phyloP scores from a whole-genome alignment of 2,888 invertebrate genomes.

The Ischnus inquisitorius region DNA sequence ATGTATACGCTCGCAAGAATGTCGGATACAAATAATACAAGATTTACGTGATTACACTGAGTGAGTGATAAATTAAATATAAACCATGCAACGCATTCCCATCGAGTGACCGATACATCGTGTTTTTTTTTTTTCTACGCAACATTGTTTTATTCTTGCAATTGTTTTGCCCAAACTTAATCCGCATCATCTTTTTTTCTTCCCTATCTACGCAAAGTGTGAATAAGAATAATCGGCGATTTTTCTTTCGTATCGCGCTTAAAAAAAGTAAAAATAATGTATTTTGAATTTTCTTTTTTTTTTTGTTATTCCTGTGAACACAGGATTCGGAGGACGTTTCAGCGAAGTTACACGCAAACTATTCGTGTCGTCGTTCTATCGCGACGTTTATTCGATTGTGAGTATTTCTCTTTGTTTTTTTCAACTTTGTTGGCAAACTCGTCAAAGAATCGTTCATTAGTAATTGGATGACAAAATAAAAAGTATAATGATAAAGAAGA shows the following conservation, averaged over 20 bases:
- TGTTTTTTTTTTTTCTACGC: slow-evolving; percentile 63
- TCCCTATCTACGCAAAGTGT: neutral
- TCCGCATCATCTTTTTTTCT: slow-evolving; percentile 3
- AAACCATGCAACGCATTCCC: slow-evolving; percentile 79
- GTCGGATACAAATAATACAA: slow-evolving; percentile 3
- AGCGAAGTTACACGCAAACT: slow-evolving; percentile 73
- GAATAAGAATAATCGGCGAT: neutral
- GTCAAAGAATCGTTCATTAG: neutral
- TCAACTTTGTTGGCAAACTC: slow-evolving; percentile 9
- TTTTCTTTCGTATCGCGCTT: neutral
- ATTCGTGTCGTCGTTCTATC: slow-evolving; percentile 55
- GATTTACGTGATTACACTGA: slow-evolving; percentile 25
- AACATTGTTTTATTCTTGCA: slow-evolving; percentile 6
- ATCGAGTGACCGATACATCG: slow-evolving; percentile 73
- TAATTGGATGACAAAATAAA: neutral
- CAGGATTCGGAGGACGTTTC: slow-evolving; percentile 80
- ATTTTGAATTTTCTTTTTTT: slow-evolving; percentile 25
- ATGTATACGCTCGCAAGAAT: neutral
- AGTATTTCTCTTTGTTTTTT: slow-evolving; percentile 25
- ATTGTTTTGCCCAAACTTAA: slow-evolving; percentile 16
- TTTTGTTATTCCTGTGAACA: slow-evolving; percentile 83
- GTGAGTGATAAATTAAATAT: slow-evolving; percentile 71
- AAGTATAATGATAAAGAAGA: neutral
- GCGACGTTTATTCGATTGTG: slow-evolving; percentile 26
- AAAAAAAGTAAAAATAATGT: neutral